Base-by-base conservation (phyloP, 2,113 vertebrate genomes). In the Vimba vimba region DNA sequence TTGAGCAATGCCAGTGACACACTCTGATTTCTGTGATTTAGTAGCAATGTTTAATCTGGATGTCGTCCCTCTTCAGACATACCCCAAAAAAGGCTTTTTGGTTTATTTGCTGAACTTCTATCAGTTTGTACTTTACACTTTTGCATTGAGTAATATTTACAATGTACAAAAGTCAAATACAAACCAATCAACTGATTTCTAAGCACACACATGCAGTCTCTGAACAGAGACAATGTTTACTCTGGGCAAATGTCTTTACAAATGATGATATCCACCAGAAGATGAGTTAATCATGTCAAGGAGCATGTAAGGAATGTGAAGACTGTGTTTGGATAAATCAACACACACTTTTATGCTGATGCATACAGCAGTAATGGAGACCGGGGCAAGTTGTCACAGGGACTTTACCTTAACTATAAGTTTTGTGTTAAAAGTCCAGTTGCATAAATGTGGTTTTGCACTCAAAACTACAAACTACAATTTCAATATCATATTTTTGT, bases 61-160 rank as follows among this genome's bases (percentile, higher is more conserved):
- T 1, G 2, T n/a, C 30, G n/a, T 75, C n/a, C 60, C 69, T 45
- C 47, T 33, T 47, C 45, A n/a, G 64, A 47, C 13, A 55, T 36
- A 43, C 6, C 6, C 39, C 15, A 11, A 39, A 59, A 74, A 59
- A 74, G 82, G 8, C 19, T 21, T 62, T 39, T 66, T 21, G 39
- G 57, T 52, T 77, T 45, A 59, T 76, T 77, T 36, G n/a, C 23
- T 15, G 10, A n/a, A 39, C 15, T 6, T 68, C 9, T 7, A 73
- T 73, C 43, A 86, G n/a, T 69, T 57, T 82, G 85, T 78, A 85
- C 82, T 85, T 89, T 85, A 75, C 59, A 27, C 83, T 74, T 25
- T 30, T 21, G 62, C 4, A 23, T 85, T 85, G 83, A 68, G 69
- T 84, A 91, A 94, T 92, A 62, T 87, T 93, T 90, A 91, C 87